These are phyloP conservation scores for Sphyrna mokarran DNA, from an alignment of 2,113 vertebrate genomes.

Conservation along the genomic window DNA sequence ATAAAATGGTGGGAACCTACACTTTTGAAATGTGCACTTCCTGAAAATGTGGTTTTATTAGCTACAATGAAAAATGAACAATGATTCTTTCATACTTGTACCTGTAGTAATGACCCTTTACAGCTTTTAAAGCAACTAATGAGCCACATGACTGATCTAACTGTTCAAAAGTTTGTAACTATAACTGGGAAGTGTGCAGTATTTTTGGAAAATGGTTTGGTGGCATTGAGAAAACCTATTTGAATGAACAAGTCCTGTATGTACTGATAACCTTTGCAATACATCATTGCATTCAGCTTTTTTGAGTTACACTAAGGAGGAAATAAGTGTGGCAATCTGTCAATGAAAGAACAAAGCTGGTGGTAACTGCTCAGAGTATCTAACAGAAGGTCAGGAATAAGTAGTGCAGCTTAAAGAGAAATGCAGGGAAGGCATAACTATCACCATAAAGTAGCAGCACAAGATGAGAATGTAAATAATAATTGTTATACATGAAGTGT, in stretches of 20 bases:
- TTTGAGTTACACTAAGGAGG: not conserved
- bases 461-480: not conserved
- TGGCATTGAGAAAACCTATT: not conserved
- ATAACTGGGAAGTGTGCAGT: not conserved
- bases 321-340: not conserved
- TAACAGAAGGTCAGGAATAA: not conserved
- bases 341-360: not conserved
- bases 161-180: not conserved
- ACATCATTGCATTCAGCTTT: not conserved
- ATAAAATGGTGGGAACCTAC: not conserved
- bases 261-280: not conserved
- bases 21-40: constrained; percentile 7
- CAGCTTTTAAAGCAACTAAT: not conserved
- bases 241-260: not conserved
- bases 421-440: not conserved
- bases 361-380: not conserved
- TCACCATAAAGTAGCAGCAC: not conserved
- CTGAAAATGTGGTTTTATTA: constrained; percentile 29
- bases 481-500: not conserved
- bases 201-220: not conserved
- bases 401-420: not conserved
- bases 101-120: not conserved
- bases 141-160: constrained; percentile 5
- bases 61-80: constrained; percentile 20
- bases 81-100: constrained; percentile 3